Conservation (phyloP, 2,797 vertebrate genomes). For the Cirrhinus molitorella region DNA sequence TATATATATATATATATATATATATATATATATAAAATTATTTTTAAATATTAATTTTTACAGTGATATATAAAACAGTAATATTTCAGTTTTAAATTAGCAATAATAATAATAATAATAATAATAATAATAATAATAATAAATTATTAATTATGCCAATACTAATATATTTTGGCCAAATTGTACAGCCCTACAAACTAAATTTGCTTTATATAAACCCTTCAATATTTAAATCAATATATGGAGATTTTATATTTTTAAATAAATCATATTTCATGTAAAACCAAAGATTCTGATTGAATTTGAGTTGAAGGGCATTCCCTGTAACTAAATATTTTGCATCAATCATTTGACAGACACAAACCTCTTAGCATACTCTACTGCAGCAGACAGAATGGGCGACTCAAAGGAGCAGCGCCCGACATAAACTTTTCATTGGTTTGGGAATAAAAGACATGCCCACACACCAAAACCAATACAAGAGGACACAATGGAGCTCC, state of each 20-base stretch:
- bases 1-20: too few relatives aligned
- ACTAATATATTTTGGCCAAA: background rate
- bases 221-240: background rate
- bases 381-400: background rate
- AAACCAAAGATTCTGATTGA: background rate
- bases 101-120: background rate
- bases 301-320: background rate
- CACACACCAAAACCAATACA: background rate
- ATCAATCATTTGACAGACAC: background rate
- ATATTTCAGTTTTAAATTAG: background rate
- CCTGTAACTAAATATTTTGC: background rate
- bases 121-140: background rate
- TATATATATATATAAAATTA: too few relatives aligned
- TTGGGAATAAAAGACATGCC: constrained; percentile 14
- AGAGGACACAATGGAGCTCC: background rate
- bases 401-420: background rate
- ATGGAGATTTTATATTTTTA: background rate
- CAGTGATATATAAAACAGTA: background rate
- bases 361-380: background rate
- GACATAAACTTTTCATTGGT: background rate
- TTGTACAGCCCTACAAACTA: background rate
- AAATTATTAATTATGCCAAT: background rate
- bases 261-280: background rate
- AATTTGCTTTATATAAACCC: background rate
- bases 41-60: background rate